Evolutionary conservation across 2,113 vertebrate species (phyloP), one percentile per base, ranked within the genome.

Genomic region (Podarcis cretensis): DNA sequence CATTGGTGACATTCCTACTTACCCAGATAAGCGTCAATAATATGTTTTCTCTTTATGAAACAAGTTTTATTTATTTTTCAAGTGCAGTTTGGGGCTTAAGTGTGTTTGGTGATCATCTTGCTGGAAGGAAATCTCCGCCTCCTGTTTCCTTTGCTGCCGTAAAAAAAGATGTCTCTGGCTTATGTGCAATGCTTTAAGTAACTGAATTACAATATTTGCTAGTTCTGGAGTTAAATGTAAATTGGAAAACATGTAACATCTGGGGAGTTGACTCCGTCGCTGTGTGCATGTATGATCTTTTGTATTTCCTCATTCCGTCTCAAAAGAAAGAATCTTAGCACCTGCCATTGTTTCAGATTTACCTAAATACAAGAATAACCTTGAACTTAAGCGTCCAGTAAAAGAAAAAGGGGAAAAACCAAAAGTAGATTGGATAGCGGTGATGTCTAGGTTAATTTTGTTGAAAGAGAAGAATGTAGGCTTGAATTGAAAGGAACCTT

Each of bases 21-120:
- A 48, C 66, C 88, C 91, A 91, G 91, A 82, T 92, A 87, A 93
- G 82, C 90, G 94, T 95, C 90, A 94, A 94, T 94, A 96, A 95
- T 94, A 94, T 93, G 89, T 81, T 85, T 93, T 93, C 83, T 91
- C 69, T 69, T 81, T 23, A 85, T 89, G 91, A 92, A 89, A 76
- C 91, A 71, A 27, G 9, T 85, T 88, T 91, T 89, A 84, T 91
- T 94, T 93, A 92, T 94, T 92, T 93, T 94, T 90, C 92, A 83
- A 84, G 90, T 84, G 89, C 40, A 89, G 57, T 91, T 43, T 91
- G 88, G 75, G 63, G 84, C 90, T 86, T 89, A 90, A 91, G 84
- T 90, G 43, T 37, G 88, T 69, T 76, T 48, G 30, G 57, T 48
- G 77, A 81, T 75, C 92, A 88, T 89, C 93, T 93, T 90, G 89